Evolutionary conservation across 2,113 vertebrate species (phyloP).

Genomic region (Gallinago undulata): DNA sequence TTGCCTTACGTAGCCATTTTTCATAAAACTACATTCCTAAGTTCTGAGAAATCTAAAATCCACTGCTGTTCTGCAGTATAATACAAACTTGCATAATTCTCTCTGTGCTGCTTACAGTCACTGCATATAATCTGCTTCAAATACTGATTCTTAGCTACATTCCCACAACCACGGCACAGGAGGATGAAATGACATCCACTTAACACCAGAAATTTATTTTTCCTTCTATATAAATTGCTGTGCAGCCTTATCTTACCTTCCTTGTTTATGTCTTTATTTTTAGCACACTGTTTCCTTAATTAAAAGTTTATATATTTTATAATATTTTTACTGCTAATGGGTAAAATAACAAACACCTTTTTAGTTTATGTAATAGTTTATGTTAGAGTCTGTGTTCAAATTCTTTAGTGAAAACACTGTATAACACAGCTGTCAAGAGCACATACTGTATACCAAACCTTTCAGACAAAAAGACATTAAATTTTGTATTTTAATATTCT

Average conservation of each 20-base stretch:
- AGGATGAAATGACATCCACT: neutral
- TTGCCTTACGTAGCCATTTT: neutral
- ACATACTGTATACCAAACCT: slow-evolving; percentile 24
- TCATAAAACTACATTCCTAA: neutral
- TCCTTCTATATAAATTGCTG: neutral
- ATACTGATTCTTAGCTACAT: neutral
- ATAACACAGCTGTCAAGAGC: slow-evolving; percentile 52
- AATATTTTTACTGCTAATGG: slow-evolving; percentile 63
- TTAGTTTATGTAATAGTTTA: neutral
- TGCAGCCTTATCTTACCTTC: neutral
- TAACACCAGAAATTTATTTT: neutral
- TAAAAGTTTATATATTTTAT: slow-evolving; percentile 30
- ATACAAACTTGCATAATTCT: neutral
- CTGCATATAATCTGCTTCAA: neutral
- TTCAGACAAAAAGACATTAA: slow-evolving; percentile 67
- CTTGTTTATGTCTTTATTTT: slow-evolving; percentile 25
- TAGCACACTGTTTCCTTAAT: slow-evolving; percentile 28
- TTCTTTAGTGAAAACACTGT: neutral
- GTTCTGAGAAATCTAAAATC: neutral
- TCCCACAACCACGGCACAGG: accelerated
- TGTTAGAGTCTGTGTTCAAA: neutral
- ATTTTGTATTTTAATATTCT: slow-evolving; percentile 63
- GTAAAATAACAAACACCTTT: slow-evolving; percentile 60
- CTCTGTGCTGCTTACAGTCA: neutral
- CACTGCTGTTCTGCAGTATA: neutral